Conservation (phyloP, 1,140 invertebrate species). For the Meloidogyne hapla region DNA sequence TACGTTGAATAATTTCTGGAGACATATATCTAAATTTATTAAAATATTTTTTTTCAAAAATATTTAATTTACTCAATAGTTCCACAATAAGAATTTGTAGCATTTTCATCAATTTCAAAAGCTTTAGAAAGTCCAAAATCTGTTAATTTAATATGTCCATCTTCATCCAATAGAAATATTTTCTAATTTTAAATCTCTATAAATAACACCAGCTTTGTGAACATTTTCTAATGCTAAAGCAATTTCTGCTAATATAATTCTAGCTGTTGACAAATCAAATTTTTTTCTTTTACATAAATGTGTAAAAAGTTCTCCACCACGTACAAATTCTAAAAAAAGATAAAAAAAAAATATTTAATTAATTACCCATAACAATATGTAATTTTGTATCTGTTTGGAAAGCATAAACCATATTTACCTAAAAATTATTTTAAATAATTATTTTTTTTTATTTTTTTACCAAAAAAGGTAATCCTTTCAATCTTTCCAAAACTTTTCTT, state of each 20-base stretch:
- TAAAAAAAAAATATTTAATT: constrained; percentile 40
- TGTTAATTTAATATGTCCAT: constrained; percentile 85
- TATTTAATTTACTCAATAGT: constrained; percentile 76
- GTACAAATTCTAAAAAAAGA: constrained; percentile 87
- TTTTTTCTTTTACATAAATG: constrained; percentile 83
- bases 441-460: constrained; percentile 66
- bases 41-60: background rate
- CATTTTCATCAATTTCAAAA: constrained; percentile 69
- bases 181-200: constrained; percentile 90
- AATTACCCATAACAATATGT: constrained; percentile 82
- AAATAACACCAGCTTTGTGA: constrained; percentile 85
- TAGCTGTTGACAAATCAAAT: constrained; percentile 79
- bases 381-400: constrained; percentile 89
- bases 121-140: constrained; percentile 89
- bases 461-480: constrained; percentile 82
- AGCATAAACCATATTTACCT: constrained; percentile 79
- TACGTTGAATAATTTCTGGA: constrained; percentile 82
- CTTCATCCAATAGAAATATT: constrained; percentile 81
- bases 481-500: constrained; percentile 79
- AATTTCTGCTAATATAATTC: constrained; percentile 86
- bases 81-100: constrained; percentile 94
- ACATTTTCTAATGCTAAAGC: constrained; percentile 84
- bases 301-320: constrained; percentile 83
- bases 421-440: background rate
- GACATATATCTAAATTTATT: constrained; percentile 75